These are phyloP conservation scores for Caenorhabditis macrosperma DNA, from an alignment of 2,888 invertebrate species.

Conservation along the genomic window DNA sequence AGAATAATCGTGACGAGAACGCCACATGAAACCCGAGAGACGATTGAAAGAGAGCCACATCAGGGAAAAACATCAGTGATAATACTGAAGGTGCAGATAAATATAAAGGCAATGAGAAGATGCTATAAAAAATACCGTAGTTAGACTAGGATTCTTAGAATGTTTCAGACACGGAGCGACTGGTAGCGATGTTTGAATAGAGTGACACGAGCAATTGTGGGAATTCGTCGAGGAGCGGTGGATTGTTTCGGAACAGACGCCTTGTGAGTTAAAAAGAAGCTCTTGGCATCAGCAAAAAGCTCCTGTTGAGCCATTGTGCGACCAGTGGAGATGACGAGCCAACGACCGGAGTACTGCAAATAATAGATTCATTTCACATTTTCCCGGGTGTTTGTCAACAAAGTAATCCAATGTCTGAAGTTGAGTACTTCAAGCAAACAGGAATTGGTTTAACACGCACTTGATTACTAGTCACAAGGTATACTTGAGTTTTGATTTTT, in stretches of 20 bases:
- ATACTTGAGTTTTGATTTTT: background rate
- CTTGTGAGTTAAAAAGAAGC: conserved; percentile 15
- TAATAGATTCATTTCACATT: conserved; percentile 13
- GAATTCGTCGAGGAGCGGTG: background rate
- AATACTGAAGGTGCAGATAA: conserved; percentile 46
- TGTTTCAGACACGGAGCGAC: conserved; percentile 10
- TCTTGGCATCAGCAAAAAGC: conserved; percentile 37
- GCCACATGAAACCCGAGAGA: conserved; percentile 17
- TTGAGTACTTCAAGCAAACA: background rate
- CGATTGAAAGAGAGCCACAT: conserved; percentile 1
- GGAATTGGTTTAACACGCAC: background rate
- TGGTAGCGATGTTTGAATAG: conserved; percentile 50
- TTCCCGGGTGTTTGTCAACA: conserved; percentile 16
- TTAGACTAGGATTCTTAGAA: conserved; percentile 22
- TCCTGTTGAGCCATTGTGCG: conserved; percentile 46
- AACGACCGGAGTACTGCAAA: conserved; percentile 60
- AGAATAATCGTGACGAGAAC: conserved; percentile 8
- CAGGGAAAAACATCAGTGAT: conserved; percentile 6
- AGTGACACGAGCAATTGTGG: conserved; percentile 42
- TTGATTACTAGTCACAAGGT: background rate
- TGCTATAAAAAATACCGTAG: conserved; percentile 7
- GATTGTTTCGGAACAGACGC: background rate
- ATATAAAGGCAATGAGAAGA: conserved; percentile 2
- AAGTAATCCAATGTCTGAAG: background rate
- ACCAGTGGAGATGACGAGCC: conserved; percentile 54